Evolutionary conservation across 2,113 vertebrate genomes (phyloP).

Genomic region (Phodopus roborovskii): DNA sequence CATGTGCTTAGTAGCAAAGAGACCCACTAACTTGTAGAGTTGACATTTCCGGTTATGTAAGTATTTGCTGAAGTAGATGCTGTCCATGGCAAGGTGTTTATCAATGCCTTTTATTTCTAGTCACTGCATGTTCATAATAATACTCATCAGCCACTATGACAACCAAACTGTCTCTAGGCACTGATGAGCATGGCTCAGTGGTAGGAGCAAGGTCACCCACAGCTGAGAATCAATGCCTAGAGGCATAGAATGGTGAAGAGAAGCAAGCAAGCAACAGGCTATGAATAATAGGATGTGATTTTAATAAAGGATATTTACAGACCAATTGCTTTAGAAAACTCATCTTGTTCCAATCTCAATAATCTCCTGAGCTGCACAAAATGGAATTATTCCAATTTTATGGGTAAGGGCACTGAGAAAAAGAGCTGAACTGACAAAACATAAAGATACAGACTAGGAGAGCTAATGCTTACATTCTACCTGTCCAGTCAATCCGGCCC

Average conservation of each 20-base stretch:
- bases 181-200: neutral
- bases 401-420: neutral
- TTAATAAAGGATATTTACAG: conserved; percentile 10
- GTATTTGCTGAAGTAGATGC: neutral
- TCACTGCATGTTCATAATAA: neutral
- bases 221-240: neutral
- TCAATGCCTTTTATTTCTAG: neutral
- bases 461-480: neutral
- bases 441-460: neutral
- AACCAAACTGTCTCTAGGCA: neutral
- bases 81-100: neutral
- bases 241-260: neutral
- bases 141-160: neutral
- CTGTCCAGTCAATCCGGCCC: neutral
- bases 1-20: neutral
- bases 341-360: neutral
- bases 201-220: neutral
- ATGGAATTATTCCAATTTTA: neutral
- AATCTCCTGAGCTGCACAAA: neutral
- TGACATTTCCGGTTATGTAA: neutral
- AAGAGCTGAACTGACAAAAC: neutral
- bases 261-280: neutral
- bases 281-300: neutral
- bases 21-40: no score
- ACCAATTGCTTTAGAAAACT: neutral